These are phyloP conservation scores for Hippoglossus stenolepis DNA, from an alignment of 2,113 vertebrate genomes.

Conservation along the genomic window DNA sequence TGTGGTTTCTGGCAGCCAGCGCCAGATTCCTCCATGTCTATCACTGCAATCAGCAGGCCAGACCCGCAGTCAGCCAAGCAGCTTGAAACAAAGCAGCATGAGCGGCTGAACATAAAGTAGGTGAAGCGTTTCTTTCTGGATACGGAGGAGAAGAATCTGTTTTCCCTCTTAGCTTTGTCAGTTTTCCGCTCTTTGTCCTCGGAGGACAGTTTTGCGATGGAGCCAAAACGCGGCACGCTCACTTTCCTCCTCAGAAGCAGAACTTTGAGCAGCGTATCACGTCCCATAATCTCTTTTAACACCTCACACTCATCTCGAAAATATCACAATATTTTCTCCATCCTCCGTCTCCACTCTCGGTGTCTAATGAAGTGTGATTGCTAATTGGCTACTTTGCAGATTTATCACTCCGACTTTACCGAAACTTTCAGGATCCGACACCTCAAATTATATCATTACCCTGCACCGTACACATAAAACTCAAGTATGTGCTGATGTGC, in stretches of 20 bases:
- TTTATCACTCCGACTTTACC: slow-evolving; percentile 33
- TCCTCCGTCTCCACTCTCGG: not conserved
- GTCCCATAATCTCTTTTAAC: not conserved
- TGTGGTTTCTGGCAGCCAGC: slow-evolving; percentile 85
- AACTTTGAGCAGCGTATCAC: not conserved
- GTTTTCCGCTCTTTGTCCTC: slow-evolving; percentile 46
- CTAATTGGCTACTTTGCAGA: slow-evolving; percentile 17
- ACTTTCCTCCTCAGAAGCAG: slow-evolving; percentile 63
- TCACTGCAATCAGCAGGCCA: slow-evolving; percentile 88
- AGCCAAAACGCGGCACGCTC: slow-evolving; percentile 84
- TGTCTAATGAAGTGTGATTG: slow-evolving; percentile 17
- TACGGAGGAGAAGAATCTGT: slow-evolving; percentile 68
- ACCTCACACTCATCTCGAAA: not conserved
- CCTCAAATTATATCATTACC: slow-evolving; percentile 67
- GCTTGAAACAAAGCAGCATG: slow-evolving; percentile 79
- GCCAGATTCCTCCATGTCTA: slow-evolving; percentile 87
- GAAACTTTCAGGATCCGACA: slow-evolving; percentile 37
- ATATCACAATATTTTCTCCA: not conserved
- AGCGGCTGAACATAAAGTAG: slow-evolving; percentile 73
- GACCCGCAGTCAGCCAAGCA: slow-evolving; percentile 78
- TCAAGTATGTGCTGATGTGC: slow-evolving; percentile 31
- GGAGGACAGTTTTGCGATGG: slow-evolving; percentile 48
- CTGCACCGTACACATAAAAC: slow-evolving; percentile 27
- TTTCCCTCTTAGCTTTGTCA: slow-evolving; percentile 34
- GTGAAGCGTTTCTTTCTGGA: slow-evolving; percentile 71